phyloP scores from a whole-genome alignment of 2,888 invertebrate genomes.

The Pristionchus mayeri region DNA sequence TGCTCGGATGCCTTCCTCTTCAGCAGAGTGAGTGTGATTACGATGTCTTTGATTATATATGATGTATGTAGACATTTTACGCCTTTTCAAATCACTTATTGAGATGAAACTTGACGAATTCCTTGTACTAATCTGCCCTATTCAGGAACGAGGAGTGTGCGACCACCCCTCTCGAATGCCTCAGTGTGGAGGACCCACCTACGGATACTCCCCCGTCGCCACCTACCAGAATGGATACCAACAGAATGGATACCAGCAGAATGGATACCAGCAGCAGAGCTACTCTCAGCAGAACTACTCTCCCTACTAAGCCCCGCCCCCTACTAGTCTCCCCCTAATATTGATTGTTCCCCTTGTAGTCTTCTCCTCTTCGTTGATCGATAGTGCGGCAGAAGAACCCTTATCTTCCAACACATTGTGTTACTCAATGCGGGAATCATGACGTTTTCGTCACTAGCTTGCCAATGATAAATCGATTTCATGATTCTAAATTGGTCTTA shows the following conservation, averaged over 20 bases:
- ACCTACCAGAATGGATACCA: slow-evolving; percentile 18
- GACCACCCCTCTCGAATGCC: slow-evolving; percentile 43
- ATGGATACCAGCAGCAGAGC: neutral
- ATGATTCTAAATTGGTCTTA: too few relatives aligned
- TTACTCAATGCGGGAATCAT: slow-evolving; percentile 17
- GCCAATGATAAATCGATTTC: neutral
- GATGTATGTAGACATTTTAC: too few relatives aligned
- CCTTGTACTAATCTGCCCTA: neutral
- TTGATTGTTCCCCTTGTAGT: neutral
- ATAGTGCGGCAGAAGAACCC: slow-evolving; percentile 8
- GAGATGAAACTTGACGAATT: neutral
- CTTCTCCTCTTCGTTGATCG: neutral
- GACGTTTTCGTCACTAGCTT: neutral
- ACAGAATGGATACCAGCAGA: neutral
- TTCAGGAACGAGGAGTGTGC: slow-evolving; percentile 40
- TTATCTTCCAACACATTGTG: slow-evolving; percentile 17
- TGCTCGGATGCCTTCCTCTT: slow-evolving; percentile 22
- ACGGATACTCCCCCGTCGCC: neutral
- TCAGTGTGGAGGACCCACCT: slow-evolving; percentile 4
- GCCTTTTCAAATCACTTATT: neutral
- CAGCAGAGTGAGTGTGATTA: slow-evolving; percentile 11
- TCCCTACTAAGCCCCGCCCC: neutral
- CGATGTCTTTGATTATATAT: too few relatives aligned
- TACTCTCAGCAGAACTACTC: slow-evolving; percentile 28
- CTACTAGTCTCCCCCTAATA: neutral